Conservation (phyloP, 2,797 vertebrate genomes). For the Telmatherina bonti region DNA sequence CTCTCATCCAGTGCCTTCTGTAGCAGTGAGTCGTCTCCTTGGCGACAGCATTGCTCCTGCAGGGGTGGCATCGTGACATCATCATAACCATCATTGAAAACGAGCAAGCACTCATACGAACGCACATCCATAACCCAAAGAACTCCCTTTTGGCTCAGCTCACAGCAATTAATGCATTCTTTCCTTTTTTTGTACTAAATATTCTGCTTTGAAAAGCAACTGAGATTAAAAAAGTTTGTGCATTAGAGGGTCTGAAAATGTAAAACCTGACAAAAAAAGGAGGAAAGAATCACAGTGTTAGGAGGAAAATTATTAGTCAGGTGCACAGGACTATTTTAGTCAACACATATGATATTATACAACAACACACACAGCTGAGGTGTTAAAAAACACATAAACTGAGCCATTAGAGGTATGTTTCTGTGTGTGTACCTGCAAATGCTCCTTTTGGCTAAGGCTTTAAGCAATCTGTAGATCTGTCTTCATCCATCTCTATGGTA, state of each 20-base stretch:
- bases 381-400: slow-evolving; percentile 14
- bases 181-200: slow-evolving; percentile 31
- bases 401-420: slow-evolving; percentile 17
- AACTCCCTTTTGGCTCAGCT: slow-evolving; percentile 17
- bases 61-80: slow-evolving; percentile 64
- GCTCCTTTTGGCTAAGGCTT: slow-evolving; percentile 85
- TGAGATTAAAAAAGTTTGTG: not conserved
- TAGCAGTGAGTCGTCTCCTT: slow-evolving; percentile 78
- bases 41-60: slow-evolving; percentile 82
- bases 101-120: slow-evolving; percentile 11
- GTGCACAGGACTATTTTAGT: not conserved
- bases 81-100: slow-evolving; percentile 44
- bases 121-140: slow-evolving; percentile 12
- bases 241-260: not conserved
- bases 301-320: not conserved
- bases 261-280: not conserved
- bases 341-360: slow-evolving; percentile 1
- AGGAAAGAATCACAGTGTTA: not conserved
- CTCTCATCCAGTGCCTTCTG: slow-evolving; percentile 80
- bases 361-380: not conserved
- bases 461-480: slow-evolving; percentile 87
- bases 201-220: slow-evolving; percentile 28
- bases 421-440: slow-evolving; percentile 82
- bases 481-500: slow-evolving; percentile 87
- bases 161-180: not conserved